These are phyloP conservation scores for Agrilus cyanescens DNA, from an alignment of 2,888 invertebrate genomes.

Conservation along the genomic window DNA sequence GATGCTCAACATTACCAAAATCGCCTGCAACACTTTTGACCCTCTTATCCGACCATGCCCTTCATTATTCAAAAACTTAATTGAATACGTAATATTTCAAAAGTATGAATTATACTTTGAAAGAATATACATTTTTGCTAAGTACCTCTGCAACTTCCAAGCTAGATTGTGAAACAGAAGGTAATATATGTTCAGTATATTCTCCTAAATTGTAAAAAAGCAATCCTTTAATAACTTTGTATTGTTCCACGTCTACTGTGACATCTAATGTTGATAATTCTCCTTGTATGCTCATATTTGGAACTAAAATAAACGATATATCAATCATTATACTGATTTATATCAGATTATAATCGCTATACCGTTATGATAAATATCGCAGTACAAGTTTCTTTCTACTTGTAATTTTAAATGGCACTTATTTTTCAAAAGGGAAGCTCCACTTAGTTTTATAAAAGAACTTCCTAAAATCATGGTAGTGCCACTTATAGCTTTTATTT, in stretches of 20 bases:
- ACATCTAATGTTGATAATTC: constrained; percentile 75
- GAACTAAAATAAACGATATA: constrained; percentile 36
- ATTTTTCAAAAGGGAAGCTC: constrained; percentile 65
- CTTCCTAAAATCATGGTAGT: constrained; percentile 33
- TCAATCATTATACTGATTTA: neutral
- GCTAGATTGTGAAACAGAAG: constrained; percentile 26
- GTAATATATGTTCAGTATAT: constrained; percentile 53
- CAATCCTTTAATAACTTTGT: constrained; percentile 76
- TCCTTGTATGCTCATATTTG: constrained; percentile 78
- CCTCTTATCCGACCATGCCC: too few species aligned
- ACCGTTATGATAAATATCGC: constrained; percentile 32
- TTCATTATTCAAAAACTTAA: too few species aligned
- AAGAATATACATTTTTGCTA: neutral
- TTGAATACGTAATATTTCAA: too few species aligned
- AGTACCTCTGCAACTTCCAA: constrained; percentile 24
- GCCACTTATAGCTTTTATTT: constrained; percentile 11
- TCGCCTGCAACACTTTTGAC: too few species aligned
- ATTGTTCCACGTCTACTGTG: constrained; percentile 72
- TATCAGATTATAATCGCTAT: neutral
- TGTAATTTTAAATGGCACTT: constrained; percentile 70
- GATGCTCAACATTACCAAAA: too few species aligned
- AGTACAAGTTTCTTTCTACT: constrained; percentile 71
- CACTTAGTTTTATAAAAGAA: constrained; percentile 41
- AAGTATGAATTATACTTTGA: too few species aligned
- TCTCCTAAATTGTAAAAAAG: constrained; percentile 86